phyloP scores from a whole-genome alignment of 2,888 invertebrate genomes.

The Malacosoma neustria region DNA sequence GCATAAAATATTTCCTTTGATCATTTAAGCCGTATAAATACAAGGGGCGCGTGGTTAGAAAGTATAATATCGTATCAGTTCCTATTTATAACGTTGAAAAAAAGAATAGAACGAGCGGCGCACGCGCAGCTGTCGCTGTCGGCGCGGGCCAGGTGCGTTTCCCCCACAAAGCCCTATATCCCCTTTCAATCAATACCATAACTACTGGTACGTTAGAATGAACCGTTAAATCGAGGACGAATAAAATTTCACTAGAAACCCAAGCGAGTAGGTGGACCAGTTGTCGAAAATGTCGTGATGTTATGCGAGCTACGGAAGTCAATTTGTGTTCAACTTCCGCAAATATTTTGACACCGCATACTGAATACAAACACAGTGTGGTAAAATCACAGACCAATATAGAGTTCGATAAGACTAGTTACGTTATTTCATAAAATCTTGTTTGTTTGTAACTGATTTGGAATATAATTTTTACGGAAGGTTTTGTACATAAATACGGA shows the following conservation, averaged over 20 bases:
- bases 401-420: too few relatives aligned
- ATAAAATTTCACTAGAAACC: not conserved
- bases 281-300: constrained; percentile 8
- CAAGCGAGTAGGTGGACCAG: not conserved
- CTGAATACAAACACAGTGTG: constrained; percentile 21
- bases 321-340: constrained; percentile 32
- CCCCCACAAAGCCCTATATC: constrained; percentile 9
- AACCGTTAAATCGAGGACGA: not conserved
- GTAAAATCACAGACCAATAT: too few relatives aligned
- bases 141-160: constrained; percentile 31
- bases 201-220: not conserved
- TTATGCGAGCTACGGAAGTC: constrained; percentile 27
- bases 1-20: too few relatives aligned
- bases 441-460: too few relatives aligned
- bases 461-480: too few relatives aligned
- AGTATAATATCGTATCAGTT: not conserved
- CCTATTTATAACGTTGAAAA: constrained; percentile 8
- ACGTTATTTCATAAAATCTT: too few relatives aligned
- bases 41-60: constrained; percentile 4
- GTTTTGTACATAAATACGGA: too few relatives aligned
- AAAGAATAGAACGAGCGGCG: constrained; percentile 18
- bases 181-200: constrained; percentile 5
- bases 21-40: too few relatives aligned
- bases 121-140: constrained; percentile 40
- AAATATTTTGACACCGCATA: constrained; percentile 29